Evolutionary conservation across 2,888 invertebrate genomes (phyloP).

Genomic region (Empis stercorea): DNA sequence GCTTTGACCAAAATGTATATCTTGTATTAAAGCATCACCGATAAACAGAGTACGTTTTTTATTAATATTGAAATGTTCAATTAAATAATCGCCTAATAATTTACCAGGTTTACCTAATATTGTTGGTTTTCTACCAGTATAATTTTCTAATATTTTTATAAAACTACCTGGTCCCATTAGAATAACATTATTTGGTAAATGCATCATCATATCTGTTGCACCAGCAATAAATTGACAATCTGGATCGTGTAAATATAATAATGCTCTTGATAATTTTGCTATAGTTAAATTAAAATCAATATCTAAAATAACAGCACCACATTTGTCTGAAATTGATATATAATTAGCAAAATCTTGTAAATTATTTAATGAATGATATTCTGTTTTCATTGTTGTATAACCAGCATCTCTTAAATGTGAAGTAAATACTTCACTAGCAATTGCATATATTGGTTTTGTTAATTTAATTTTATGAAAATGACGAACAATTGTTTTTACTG

Average conservation of each 20-base stretch:
- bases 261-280: conserved; percentile 33
- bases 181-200: conserved; percentile 15
- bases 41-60: conserved; percentile 63
- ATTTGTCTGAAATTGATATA: conserved; percentile 11
- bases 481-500: conserved; percentile 33
- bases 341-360: neutral
- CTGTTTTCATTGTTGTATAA: conserved; percentile 23
- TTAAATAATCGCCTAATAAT: conserved; percentile 27
- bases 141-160: conserved; percentile 20
- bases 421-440: conserved; percentile 29
- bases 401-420: conserved; percentile 31
- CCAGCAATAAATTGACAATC: conserved; percentile 35
- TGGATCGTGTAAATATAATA: conserved; percentile 32
- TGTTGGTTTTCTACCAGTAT: conserved; percentile 28
- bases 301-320: conserved; percentile 39
- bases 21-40: conserved; percentile 72
- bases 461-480: conserved; percentile 37
- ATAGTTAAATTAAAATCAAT: conserved; percentile 35
- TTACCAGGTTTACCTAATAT: conserved; percentile 37
- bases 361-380: neutral
- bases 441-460: conserved; percentile 32
- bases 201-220: conserved; percentile 18
- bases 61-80: conserved; percentile 37
- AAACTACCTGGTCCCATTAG: conserved; percentile 21
- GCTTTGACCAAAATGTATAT: conserved; percentile 57